These are phyloP conservation scores for Pangasianodon hypophthalmus DNA, from an alignment of 2,113 vertebrate species.

Conservation along the genomic window DNA sequence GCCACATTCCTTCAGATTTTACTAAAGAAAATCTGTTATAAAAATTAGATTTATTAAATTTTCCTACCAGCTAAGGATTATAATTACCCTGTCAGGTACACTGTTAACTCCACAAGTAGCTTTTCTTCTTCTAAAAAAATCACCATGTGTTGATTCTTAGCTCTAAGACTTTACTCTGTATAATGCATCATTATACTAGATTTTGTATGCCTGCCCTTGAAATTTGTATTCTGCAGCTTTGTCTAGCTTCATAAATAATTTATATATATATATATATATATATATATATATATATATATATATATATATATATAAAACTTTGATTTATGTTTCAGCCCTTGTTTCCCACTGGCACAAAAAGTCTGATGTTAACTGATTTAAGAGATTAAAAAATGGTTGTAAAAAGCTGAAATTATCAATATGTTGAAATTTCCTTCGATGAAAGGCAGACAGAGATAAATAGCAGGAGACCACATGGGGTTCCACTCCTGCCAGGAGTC, in stretches of 20 bases:
- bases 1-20: neutral
- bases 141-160: neutral
- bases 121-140: neutral
- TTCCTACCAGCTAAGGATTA: neutral
- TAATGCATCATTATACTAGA: neutral
- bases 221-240: too few species aligned
- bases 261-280: too few species aligned
- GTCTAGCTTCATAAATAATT: too few species aligned
- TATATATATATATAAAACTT: neutral
- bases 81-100: neutral
- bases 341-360: neutral
- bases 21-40: neutral
- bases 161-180: too few species aligned
- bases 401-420: neutral
- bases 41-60: neutral
- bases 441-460: neutral
- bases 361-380: neutral
- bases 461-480: neutral
- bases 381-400: neutral
- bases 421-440: neutral
- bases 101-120: neutral
- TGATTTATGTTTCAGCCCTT: neutral
- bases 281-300: too few species aligned
- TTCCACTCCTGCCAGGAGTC: neutral
- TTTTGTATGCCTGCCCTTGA: too few species aligned